A percentile compares a stretch with the other conserved stretches of the same genome.
These are phyloP conservation scores for Scaptomyza hsui DNA, from an alignment of 1,140 invertebrate genomes.

Conservation along the genomic window DNA sequence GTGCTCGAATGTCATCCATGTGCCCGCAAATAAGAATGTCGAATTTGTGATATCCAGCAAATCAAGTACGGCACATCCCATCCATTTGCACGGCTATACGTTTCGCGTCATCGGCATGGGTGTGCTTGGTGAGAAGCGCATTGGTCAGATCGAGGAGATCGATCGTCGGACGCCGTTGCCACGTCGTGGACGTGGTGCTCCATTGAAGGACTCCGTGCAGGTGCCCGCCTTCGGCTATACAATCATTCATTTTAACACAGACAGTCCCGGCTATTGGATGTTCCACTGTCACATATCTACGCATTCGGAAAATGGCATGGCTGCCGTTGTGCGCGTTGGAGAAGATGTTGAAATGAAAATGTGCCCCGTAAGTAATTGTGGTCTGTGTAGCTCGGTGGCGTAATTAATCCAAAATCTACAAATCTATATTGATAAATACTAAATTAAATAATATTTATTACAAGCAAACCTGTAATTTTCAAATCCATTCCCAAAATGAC, in stretches of 20 bases:
- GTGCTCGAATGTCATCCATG: conserved; percentile 79
- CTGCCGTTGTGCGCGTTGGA: conserved; percentile 85
- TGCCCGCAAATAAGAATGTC: conserved; percentile 72
- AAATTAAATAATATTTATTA: not conserved
- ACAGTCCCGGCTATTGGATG: conserved; percentile 82
- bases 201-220: conserved; percentile 77
- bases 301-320: conserved; percentile 86
- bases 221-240: conserved; percentile 79
- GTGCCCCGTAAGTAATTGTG: conserved; percentile 81
- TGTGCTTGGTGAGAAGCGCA: conserved; percentile 64
- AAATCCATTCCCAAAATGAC: not conserved
- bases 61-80: conserved; percentile 69
- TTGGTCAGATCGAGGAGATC: conserved; percentile 70
- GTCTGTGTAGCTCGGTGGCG: conserved; percentile 69
- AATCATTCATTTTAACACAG: conserved; percentile 70
- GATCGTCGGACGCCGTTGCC: conserved; percentile 61
- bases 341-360: conserved; percentile 79
- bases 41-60: conserved; percentile 75
- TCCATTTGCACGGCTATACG: conserved; percentile 80
- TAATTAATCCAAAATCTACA: conserved; percentile 18
- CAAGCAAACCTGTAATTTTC: not conserved
- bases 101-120: conserved; percentile 82
- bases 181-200: conserved; percentile 56
- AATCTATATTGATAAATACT: not conserved
- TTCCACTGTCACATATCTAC: conserved; percentile 83